Base-by-base conservation (phyloP, 2,888 invertebrate genomes). In the Crioceris asparagi region DNA sequence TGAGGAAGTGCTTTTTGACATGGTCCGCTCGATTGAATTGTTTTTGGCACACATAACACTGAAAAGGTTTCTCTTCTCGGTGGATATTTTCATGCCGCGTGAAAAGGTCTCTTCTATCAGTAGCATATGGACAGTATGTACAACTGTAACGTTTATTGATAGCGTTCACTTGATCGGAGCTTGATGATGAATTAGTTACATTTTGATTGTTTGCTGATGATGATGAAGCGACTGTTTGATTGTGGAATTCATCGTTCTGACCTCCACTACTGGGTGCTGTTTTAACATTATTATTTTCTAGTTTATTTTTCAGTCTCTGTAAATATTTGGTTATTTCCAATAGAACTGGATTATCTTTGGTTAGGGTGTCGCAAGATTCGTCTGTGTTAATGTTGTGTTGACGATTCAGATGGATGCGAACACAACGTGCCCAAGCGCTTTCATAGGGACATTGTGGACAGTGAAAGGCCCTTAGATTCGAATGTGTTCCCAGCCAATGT, bases 1-100 rank as follows among this genome's bases (percentile, higher is more conserved):
- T 72, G 48, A 88, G 68, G 56, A 91, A 91, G 64, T 92, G 91
- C 57, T 92, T 92, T 65, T 92, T 92, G 30, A 92, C 91, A 61
- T 92, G 91, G 64, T 92, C 91, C 25, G 91, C 91, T 35, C 91
- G 74, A 64, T 91, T 92, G 68, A 92, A 92, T 62, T 90, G 87
- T 64, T 91, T 90, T 60, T 83, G 79, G 60, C 91, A 91, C 19
- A 90, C 80, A 61, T 91, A 91, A 64, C 91, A 92, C 60, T 90
- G 87, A 61, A 91, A 92, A 4, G 91, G 91, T 60, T 92, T 91
- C 60, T 91, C 90, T 60, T 88, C 88, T 51, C 88, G 77, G 60
- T 92, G 92, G 46, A 91, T 92, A 62, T 90, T 91, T 66, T 91
- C 90, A 64, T 92, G 91, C 21, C 91, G 75, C 26, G 88, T 88